Base-by-base conservation (phyloP, 2,888 invertebrate species). In the Dolomedes plantarius region DNA sequence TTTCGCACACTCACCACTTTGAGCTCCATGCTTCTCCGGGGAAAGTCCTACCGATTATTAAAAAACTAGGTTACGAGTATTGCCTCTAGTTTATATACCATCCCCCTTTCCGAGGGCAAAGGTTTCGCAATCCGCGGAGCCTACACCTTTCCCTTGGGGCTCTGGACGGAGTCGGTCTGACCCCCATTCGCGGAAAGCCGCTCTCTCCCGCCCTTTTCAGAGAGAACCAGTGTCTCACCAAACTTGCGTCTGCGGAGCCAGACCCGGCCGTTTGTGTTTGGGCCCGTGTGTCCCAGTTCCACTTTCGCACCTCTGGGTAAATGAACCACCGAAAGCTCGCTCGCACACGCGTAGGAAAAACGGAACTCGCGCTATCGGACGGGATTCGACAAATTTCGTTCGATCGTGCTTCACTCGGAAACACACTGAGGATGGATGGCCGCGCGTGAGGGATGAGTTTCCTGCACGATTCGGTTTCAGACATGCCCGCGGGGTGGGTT, bases 131-230 rank as follows among this genome's bases (percentile, higher is more conserved):
- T 50, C 41, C 6, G 13, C 79, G 27, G 41, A 36, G 74, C 74
- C 74, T 69, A 86, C 86, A 79, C 86, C 86, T 86, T 69, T 86
- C 73, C 86, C 86, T 86, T 71, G 74, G n/a, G 85, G 86, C 74
- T 46, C n/a, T 75, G 28, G 68, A 32, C 36, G 69, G 41, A 39
- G 56, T 67, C 62, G 13, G 78, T 78, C 86, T 86, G 86, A 86
- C 86, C 86, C 86, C 86, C 74, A 86, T 86, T 85, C 67, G 3
- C 23, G 23, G 5, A 36, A 6, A 9, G 36, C 6, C 36, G 36
- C 5, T 9, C 9, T 9, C 9, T 7, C 36, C 36, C 36, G 5
- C 36, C 62, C 72, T 79, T 72, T 72, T 72, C 71, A 72, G 64
- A n/a, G 69, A 36, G 19, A 67, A 46, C 23, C 28, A 13, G 62